phyloP scores from a whole-genome alignment of 2,888 invertebrate genomes.

The Zele albiditarsus region DNA sequence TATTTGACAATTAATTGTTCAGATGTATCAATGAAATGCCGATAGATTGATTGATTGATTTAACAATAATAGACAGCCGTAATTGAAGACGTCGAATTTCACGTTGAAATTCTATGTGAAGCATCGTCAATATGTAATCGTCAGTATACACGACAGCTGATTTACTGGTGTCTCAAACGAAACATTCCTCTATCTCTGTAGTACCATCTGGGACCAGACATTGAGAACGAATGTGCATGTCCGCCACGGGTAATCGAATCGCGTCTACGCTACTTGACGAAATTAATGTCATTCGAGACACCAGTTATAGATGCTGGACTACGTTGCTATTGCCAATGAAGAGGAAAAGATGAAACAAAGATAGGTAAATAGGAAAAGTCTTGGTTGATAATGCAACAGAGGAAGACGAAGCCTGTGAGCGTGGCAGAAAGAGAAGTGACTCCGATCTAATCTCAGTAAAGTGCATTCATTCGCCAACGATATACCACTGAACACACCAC shows the following conservation, averaged over 20 bases:
- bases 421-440: neutral
- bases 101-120: neutral
- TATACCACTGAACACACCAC: neutral
- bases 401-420: neutral
- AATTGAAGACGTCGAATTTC: neutral
- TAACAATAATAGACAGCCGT: neutral
- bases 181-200: conserved; percentile 27
- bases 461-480: conserved; percentile 45
- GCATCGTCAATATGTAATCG: neutral
- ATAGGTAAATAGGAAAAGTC: conserved; percentile 2
- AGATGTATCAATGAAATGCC: neutral
- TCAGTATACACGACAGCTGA: conserved; percentile 28
- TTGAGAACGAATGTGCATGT: conserved; percentile 46
- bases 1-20: neutral
- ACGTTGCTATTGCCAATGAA: conserved; percentile 22
- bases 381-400: neutral
- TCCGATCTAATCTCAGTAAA: conserved; percentile 53
- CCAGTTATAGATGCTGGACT: conserved; percentile 39
- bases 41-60: neutral
- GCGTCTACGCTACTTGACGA: conserved; percentile 34
- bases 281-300: conserved; percentile 46
- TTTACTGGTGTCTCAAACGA: conserved; percentile 27
- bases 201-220: conserved; percentile 39
- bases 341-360: conserved; percentile 11
- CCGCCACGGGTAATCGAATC: conserved; percentile 48